These are phyloP conservation scores for Prolemur simus DNA, from an alignment of 2,113 vertebrate species.

Conservation along the genomic window DNA sequence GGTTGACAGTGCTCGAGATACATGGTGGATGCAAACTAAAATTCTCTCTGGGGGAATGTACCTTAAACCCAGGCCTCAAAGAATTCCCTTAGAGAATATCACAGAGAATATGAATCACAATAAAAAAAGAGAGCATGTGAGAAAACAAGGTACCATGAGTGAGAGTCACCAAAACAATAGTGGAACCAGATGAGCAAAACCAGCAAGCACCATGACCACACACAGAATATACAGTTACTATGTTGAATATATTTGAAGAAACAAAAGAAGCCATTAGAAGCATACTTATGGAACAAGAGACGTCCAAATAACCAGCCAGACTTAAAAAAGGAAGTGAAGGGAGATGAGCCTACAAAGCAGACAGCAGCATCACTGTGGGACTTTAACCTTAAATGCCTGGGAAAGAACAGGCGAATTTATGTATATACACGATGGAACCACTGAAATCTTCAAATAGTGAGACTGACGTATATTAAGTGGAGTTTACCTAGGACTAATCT, in stretches of 20 bases:
- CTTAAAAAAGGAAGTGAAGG: not conserved
- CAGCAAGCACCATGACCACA: not conserved
- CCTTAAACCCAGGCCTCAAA: not conserved
- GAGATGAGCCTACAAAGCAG: not conserved
- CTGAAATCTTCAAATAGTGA: not conserved
- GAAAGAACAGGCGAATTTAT: not conserved
- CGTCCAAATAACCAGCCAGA: not conserved
- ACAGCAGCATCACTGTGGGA: not conserved
- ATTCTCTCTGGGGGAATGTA: not conserved
- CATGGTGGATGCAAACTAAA: not conserved
- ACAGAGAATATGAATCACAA: not conserved
- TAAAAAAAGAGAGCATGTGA: not conserved
- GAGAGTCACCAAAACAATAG: not conserved
- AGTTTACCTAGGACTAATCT: not conserved
- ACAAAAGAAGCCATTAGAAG: not conserved
- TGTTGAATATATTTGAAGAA: not conserved
- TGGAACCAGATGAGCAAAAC: not conserved
- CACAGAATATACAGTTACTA: not conserved
- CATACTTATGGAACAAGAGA: not conserved
- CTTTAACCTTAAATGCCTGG: not conserved
- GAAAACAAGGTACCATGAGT: not conserved
- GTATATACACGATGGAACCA: not conserved
- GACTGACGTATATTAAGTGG: not conserved
- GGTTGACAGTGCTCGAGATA: not conserved
- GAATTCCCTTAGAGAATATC: not conserved